Evolutionary conservation across 1,140 invertebrate species (phyloP), one percentile per base, ranked within the genome.

Genomic region (Sycophaga agraensis): DNA sequence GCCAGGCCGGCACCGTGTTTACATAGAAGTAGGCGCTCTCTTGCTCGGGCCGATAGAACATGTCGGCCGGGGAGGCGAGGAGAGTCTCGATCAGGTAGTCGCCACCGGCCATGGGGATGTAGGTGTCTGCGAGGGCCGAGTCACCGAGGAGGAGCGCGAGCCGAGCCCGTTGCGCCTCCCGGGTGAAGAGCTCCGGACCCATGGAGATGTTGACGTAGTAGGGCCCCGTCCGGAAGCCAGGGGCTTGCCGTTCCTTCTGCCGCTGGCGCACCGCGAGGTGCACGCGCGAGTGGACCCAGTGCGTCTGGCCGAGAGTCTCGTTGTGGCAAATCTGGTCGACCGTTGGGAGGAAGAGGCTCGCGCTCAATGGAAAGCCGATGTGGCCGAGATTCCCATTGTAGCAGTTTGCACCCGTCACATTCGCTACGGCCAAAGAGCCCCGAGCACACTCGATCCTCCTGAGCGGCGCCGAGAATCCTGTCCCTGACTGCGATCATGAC

Each of bases 1-100:
- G 85, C 87, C 87, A 89, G 65, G 69, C 61, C 0, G 69, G 67
- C 12, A 71, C 55, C 0, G 55, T 64, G 31, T 64, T 64, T 0
- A 64, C 37, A 22, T 54, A 59, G 21, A 54, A 59, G 24, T n/a
- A 54, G 0, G 56, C 48, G 16, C 62, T 59, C 22, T 34, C 26
- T 16, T 64, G 62, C 14, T 64, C 35, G 0, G 22, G 1, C 2
- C 37, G 37, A n/a, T 64, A 64, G 21, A 54, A 64, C 62, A 59
- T 64, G 19, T 64, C 62, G 66, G 54, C 83, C 72, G 40, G 74
- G 67, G 19, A 69, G 55, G 5, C 59, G 66, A 14, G 74, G 43
- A 49, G 39, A 37, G 57, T 80, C 17, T 56, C 45, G 16, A 63
- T 46, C 4, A 63, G 16, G 16, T n/a, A 63, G 19, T 50, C 24